Conservation (phyloP, 2,113 vertebrate species). For the Mirza zaza region DNA sequence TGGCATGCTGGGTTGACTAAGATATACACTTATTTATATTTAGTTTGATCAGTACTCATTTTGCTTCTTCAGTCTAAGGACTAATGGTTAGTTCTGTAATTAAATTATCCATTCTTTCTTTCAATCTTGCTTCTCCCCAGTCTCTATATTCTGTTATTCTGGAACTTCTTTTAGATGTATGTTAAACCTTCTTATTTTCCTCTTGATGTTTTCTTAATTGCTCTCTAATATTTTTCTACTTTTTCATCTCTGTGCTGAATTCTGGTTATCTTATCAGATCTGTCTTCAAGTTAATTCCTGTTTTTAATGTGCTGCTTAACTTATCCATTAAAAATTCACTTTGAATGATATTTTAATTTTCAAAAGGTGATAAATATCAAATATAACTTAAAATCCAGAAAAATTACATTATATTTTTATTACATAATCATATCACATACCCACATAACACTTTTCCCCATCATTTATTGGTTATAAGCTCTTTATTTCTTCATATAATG, state of each 20-base stretch:
- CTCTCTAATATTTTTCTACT: not conserved
- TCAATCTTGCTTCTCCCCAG: not conserved
- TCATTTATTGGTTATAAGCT: not conserved
- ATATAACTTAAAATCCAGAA: not conserved
- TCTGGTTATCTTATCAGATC: not conserved
- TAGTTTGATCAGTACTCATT: not conserved
- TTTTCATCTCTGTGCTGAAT: not conserved
- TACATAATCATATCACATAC: not conserved
- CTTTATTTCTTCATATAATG: not conserved
- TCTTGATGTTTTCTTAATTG: not conserved
- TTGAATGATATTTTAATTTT: conserved; percentile 4
- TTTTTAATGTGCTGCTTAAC: not conserved
- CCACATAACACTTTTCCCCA: not conserved
- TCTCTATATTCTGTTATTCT: not conserved
- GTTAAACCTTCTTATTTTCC: not conserved
- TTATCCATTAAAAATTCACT: not conserved
- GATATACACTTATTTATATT: not conserved
- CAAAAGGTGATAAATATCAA: not conserved
- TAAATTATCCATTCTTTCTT: not conserved
- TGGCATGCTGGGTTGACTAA: not conserved
- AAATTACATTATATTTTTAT: not conserved
- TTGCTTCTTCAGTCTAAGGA: not conserved
- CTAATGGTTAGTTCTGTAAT: not conserved
- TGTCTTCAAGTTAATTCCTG: not conserved
- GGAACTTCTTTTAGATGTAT: not conserved